A percentile compares a stretch with the other conserved stretches of the same genome.
phyloP scores from a whole-genome alignment of 2,113 vertebrate species.

The Ellobius talpinus region DNA sequence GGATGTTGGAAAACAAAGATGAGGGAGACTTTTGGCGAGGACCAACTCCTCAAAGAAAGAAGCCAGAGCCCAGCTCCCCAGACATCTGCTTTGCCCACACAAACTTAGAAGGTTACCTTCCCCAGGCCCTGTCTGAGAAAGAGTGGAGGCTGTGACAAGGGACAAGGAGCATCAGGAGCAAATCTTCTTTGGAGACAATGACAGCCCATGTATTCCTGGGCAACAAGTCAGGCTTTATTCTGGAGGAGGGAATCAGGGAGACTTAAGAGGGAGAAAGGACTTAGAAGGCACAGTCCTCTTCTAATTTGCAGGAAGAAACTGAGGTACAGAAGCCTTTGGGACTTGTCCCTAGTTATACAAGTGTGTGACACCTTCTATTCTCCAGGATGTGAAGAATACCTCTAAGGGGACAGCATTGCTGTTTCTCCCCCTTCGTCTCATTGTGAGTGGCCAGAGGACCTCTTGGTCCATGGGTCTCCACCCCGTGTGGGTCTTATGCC shows the following conservation, averaged over 20 bases:
- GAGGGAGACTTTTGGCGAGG: background rate
- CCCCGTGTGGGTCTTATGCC: background rate
- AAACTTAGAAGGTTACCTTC: background rate
- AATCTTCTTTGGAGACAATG: background rate
- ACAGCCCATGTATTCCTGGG: background rate
- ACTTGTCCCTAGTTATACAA: background rate
- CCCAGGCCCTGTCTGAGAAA: background rate
- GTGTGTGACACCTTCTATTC: background rate
- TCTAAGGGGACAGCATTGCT: background rate
- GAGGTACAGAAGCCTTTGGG: background rate
- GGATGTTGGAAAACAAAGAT: background rate
- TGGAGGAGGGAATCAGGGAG: background rate
- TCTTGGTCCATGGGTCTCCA: background rate
- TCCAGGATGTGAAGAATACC: background rate
- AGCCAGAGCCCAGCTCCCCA: no score
- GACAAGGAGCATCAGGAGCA: background rate
- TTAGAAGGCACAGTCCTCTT: background rate
- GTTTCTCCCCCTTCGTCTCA: background rate
- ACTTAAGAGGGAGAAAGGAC: background rate
- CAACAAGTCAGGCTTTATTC: accelerated
- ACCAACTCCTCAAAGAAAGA: background rate
- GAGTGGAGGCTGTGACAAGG: background rate
- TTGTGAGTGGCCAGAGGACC: accelerated
- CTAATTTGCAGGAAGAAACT: background rate
- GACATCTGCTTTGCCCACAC: no score